Percentiles rank a stretch among this genome's conserved stretches.
phyloP scores from a whole-genome alignment of 2,888 invertebrate species.

The Candidula unifasciata region DNA sequence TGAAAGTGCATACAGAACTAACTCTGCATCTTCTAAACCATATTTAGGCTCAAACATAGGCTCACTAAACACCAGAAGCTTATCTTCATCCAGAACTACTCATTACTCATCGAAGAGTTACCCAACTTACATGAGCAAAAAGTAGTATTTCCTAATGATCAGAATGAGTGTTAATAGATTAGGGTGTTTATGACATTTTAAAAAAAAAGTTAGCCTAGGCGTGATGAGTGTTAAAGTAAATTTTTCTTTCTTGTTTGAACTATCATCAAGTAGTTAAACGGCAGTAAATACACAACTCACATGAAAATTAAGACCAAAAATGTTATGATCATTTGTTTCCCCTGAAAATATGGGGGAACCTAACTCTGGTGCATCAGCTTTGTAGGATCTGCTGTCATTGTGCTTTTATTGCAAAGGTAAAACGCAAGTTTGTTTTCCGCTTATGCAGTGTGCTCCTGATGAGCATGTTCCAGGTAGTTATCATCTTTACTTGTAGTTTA shows the following conservation, averaged over 20 bases:
- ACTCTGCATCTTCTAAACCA: conserved; percentile 1
- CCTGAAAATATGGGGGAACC: conserved; percentile 14
- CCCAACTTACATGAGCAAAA: background rate
- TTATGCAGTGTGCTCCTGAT: conserved; percentile 7
- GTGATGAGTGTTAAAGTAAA: conserved; percentile 12
- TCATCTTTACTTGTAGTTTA: conserved; percentile 9
- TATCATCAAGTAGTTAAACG: background rate
- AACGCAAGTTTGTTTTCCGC: conserved; percentile 15
- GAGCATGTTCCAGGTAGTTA: background rate
- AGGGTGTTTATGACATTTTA: background rate
- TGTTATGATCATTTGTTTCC: background rate
- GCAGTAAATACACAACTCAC: too few relatives aligned
- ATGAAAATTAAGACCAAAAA: too few relatives aligned
- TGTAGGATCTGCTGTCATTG: conserved; percentile 12
- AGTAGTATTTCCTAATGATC: background rate
- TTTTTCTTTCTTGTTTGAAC: background rate
- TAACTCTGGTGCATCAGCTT: conserved; percentile 9
- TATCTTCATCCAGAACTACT: background rate
- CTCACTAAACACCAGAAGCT: background rate
- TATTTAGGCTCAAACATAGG: background rate
- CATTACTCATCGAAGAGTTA: conserved; percentile 2
- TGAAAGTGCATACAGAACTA: background rate
- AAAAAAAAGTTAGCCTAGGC: background rate
- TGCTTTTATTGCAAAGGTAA: conserved; percentile 31
- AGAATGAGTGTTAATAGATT: background rate